Evolutionary conservation across 2,888 invertebrate species (phyloP), one percentile per base, ranked within the genome.

Genomic region (Limnephilus lunatus): DNA sequence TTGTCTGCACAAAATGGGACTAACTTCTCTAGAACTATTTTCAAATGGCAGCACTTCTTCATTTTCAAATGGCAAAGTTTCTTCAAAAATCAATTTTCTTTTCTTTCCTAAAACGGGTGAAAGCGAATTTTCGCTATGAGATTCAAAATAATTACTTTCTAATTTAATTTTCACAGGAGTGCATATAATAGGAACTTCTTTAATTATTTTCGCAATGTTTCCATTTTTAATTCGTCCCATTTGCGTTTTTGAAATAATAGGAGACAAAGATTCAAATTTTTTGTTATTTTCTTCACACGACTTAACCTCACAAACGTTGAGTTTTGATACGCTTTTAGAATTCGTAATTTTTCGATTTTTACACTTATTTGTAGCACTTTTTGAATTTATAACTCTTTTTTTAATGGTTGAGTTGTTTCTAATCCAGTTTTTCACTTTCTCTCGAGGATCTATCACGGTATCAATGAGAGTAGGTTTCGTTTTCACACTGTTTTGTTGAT

Each of bases 351-450:
- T 25, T 83, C 83, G 35, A 31, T 83, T 83, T 83, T 32, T 83
- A 35, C 32, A 68, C 25, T 83, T 68, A 1, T 83, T 83, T 19
- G 25, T 25, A 11, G 39, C 83, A 39, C 19, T 83, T 35, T 83
- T 32, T 35, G 35, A 83, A 32, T 15, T 39, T 4, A 15, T 14
- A 15, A 35, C 19, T 83, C 4, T 83, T 35, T 83, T 83, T 31
- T 35, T 35, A 14, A 89, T 35, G 48, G 4, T 89, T 31, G 31
- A 19, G 30, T 89, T 81, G 9, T 15, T 25, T 89, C 12, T 81
- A 25, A 81, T 89, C 89, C 89, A 89, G 12, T 89, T 81, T n/a
- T 44, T 81, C 2, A 89, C 89, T 44, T 89, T 89, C 12, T 89
- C 89, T 35, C 32, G 31, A 35, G 83, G 39, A 11, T 83, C 35